A percentile compares a stretch with the other conserved stretches of the same genome.
phyloP scores from a whole-genome alignment of 2,888 invertebrate genomes.

The Cordilura impudica region DNA sequence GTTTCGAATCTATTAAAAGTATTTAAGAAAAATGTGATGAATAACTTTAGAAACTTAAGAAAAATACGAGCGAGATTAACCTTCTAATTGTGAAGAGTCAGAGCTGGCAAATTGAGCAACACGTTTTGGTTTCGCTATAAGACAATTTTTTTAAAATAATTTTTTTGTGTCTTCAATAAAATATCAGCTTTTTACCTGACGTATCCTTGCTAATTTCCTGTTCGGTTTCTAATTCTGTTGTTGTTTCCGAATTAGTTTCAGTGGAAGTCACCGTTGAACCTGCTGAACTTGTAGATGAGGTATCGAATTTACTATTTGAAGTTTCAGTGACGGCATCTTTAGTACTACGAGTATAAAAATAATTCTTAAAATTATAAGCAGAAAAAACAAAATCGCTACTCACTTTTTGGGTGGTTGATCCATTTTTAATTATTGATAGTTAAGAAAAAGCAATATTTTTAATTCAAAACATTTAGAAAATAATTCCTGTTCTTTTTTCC shows the following conservation, averaged over 20 bases:
- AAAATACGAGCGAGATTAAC: too few relatives aligned
- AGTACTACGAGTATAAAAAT: neutral
- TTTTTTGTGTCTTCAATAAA: neutral
- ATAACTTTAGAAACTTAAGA: too few relatives aligned
- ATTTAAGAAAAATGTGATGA: neutral
- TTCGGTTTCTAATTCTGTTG: neutral
- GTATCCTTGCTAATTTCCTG: neutral
- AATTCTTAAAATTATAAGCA: neutral
- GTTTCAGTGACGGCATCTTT: conserved; percentile 22
- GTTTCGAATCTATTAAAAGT: neutral
- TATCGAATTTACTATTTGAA: neutral
- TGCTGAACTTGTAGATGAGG: neutral
- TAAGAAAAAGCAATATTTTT: neutral
- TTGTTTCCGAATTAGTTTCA: neutral
- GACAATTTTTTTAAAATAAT: neutral
- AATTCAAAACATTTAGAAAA: neutral
- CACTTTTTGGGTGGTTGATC: neutral
- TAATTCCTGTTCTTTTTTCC: neutral
- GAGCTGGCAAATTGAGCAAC: too few relatives aligned
- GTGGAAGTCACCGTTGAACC: neutral
- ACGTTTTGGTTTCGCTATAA: neutral
- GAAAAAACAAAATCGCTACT: neutral
- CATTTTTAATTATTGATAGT: neutral
- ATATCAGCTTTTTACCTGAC: neutral
- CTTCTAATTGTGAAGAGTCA: too few relatives aligned